Evolutionary conservation across 2,888 invertebrate species (phyloP).

Genomic region (Cynaeus angustus): DNA sequence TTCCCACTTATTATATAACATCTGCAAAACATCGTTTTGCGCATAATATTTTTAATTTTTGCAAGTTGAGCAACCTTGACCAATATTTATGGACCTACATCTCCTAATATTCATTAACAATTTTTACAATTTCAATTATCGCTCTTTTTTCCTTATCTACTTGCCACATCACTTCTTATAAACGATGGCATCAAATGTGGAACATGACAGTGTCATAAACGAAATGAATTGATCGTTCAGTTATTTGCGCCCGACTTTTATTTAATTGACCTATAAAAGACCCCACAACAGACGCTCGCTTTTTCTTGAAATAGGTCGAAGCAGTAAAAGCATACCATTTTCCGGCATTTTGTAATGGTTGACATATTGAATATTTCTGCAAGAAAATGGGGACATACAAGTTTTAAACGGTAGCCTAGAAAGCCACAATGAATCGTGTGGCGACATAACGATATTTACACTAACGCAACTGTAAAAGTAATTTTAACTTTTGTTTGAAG

Average conservation of each 20-base stretch:
- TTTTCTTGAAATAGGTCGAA: slow-evolving; percentile 40
- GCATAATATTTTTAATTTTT: too few species aligned
- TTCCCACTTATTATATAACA: too few species aligned
- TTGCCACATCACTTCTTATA: slow-evolving; percentile 11
- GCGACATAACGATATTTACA: slow-evolving; percentile 2
- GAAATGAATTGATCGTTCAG: slow-evolving; percentile 37
- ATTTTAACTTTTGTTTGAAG: slow-evolving; percentile 9
- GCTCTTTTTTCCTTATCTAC: slow-evolving; percentile 3
- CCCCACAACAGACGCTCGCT: slow-evolving; percentile 26
- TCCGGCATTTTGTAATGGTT: slow-evolving; percentile 12
- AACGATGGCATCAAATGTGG: slow-evolving; percentile 16
- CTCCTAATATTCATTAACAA: too few species aligned
- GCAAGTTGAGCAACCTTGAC: too few species aligned
- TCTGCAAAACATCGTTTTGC: too few species aligned
- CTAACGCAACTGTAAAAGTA: slow-evolving; percentile 1
- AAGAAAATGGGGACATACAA: slow-evolving; percentile 1
- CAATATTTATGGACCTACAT: too few species aligned
- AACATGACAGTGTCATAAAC: slow-evolving; percentile 33
- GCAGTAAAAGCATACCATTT: slow-evolving; percentile 10
- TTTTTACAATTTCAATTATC: background rate
- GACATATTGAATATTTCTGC: slow-evolving; percentile 7
- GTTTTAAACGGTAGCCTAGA: too few species aligned
- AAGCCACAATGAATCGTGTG: background rate
- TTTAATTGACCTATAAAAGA: slow-evolving; percentile 43
- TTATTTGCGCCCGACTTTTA: slow-evolving; percentile 29